phyloP scores from a whole-genome alignment of 1,140 invertebrate genomes.

The Habropoda laboriosa region DNA sequence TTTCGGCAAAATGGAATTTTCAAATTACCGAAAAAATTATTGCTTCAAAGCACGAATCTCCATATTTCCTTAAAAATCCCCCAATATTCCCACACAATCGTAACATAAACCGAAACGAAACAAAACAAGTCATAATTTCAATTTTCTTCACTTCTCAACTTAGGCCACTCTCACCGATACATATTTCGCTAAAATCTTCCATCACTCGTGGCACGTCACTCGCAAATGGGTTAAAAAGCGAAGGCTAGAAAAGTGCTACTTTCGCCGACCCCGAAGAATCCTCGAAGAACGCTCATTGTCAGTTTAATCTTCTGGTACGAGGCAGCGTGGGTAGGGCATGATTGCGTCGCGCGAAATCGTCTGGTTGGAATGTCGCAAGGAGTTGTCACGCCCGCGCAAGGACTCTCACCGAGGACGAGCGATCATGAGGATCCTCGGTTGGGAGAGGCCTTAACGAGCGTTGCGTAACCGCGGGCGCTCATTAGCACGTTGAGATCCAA shows the following conservation, averaged over 20 bases:
- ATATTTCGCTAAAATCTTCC: too few relatives aligned
- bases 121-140: too few relatives aligned
- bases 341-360: conserved; percentile 29
- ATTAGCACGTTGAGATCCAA: conserved; percentile 57
- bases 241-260: not conserved
- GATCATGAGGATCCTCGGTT: conserved; percentile 21
- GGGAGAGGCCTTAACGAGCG: conserved; percentile 45
- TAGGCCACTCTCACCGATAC: too few relatives aligned
- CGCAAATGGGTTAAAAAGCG: too few relatives aligned
- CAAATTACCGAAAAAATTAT: too few relatives aligned
- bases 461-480: conserved; percentile 54
- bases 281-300: not conserved
- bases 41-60: too few relatives aligned
- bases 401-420: conserved; percentile 33
- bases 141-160: too few relatives aligned
- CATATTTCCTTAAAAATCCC: too few relatives aligned
- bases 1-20: too few relatives aligned
- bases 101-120: too few relatives aligned
- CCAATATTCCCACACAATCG: too few relatives aligned
- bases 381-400: conserved; percentile 36
- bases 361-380: conserved; percentile 33
- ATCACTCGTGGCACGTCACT: too few relatives aligned
- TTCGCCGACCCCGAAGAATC: not conserved
- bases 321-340: not conserved
- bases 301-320: not conserved